A percentile compares a stretch with the other conserved stretches of the same genome.
Evolutionary conservation across 2,888 invertebrate species (phyloP).

Genomic region (Morpho achilles): DNA sequence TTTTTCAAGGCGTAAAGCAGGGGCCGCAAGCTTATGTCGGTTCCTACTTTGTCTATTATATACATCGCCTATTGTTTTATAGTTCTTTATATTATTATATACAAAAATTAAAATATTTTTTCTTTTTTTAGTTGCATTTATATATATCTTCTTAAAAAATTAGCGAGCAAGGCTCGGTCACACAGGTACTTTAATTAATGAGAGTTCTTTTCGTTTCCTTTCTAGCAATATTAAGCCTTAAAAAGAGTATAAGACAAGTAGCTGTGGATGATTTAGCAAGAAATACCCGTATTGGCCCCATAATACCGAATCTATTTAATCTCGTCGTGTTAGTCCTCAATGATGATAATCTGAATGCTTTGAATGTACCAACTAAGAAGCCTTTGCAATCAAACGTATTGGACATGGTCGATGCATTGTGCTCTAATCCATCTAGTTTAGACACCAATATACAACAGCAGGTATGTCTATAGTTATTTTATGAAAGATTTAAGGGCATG

Average conservation of each 20-base stretch:
- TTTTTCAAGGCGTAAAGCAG: no score
- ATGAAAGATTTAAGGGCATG: not conserved
- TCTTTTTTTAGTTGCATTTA: no score
- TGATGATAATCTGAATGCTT: conserved; percentile 73
- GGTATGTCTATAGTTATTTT: conserved; percentile 39
- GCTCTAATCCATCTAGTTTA: conserved; percentile 77
- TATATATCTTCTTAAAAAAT: no score
- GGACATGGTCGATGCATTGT: conserved; percentile 78
- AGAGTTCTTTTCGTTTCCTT: no score
- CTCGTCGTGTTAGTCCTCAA: conserved; percentile 78
- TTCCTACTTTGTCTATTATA: no score
- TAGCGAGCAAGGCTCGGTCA: no score
- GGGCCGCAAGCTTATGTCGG: no score
- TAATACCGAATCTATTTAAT: conserved; percentile 80
- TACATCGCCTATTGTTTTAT: no score
- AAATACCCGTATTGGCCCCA: conserved; percentile 79
- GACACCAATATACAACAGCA: conserved; percentile 79
- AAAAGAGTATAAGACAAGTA: conserved; percentile 68
- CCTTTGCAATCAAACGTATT: conserved; percentile 69
- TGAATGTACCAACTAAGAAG: conserved; percentile 70
- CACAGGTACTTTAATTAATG: no score
- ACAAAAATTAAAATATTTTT: no score
- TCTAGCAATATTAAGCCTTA: conserved; percentile 71
- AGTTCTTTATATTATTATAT: no score
- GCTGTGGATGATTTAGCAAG: conserved; percentile 78